phyloP scores from a whole-genome alignment of 1,140 invertebrate genomes.

The Rhopalosiphum maidis region DNA sequence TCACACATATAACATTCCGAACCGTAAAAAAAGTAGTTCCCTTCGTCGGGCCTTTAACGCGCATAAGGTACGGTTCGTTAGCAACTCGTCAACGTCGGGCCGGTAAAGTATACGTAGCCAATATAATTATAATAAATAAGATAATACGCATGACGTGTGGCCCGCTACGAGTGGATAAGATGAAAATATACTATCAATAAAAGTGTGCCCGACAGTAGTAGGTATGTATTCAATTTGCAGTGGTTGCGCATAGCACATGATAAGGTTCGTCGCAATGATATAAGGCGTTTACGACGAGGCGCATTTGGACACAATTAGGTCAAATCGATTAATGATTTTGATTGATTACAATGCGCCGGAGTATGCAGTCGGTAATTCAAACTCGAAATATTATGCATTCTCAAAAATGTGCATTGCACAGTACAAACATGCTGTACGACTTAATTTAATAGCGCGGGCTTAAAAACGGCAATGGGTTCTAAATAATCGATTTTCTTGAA shows the following conservation, averaged over 20 bases:
- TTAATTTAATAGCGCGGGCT: not conserved
- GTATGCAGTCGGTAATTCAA: not conserved
- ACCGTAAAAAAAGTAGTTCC: not conserved
- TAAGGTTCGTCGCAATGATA: not conserved
- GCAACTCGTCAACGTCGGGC: not conserved
- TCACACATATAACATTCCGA: not conserved
- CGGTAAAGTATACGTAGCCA: not conserved
- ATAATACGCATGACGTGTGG: not conserved
- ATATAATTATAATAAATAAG: not conserved
- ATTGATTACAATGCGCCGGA: not conserved
- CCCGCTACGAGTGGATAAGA: not conserved
- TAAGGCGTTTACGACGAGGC: not conserved
- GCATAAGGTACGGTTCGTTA: not conserved
- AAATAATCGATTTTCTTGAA: not conserved
- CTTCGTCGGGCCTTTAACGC: not conserved
- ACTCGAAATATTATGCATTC: not conserved
- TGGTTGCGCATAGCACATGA: not conserved
- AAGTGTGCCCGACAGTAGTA: not conserved
- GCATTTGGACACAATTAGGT: not conserved
- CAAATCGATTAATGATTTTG: not conserved
- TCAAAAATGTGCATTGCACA: not conserved
- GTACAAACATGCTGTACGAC: not conserved
- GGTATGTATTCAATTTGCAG: not conserved
- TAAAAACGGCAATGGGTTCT: not conserved
- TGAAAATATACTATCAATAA: not conserved